phyloP scores from a whole-genome alignment of 2,888 invertebrate genomes.

The Isoperla grammatica region DNA sequence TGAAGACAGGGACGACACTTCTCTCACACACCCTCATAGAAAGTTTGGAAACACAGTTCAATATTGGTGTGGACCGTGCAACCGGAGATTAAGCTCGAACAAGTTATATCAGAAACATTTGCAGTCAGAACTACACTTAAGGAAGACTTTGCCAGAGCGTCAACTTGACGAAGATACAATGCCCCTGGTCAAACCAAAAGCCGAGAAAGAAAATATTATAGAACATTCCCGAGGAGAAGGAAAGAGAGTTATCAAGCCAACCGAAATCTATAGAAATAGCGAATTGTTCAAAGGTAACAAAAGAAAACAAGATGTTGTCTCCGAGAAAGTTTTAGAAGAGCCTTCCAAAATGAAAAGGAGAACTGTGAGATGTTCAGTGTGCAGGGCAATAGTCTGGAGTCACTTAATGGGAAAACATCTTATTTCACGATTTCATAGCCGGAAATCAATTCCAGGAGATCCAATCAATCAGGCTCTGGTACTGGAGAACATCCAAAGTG shows the following conservation, averaged over 20 bases:
- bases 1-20: not conserved
- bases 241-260: not conserved
- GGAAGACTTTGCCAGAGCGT: constrained; percentile 58
- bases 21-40: constrained; percentile 18
- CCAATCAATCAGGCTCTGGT: constrained; percentile 50
- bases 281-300: not conserved
- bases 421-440: constrained; percentile 78
- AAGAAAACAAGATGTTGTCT: not conserved
- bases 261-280: constrained; percentile 10
- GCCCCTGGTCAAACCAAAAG: too few relatives aligned
- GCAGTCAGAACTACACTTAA: constrained; percentile 65
- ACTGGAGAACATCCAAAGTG: constrained; percentile 67
- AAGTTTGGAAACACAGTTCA: constrained; percentile 42
- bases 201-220: not conserved
- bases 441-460: constrained; percentile 56
- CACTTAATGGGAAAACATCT: constrained; percentile 76
- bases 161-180: constrained; percentile 43
- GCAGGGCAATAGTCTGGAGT: constrained; percentile 61
- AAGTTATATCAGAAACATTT: constrained; percentile 71
- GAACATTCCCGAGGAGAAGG: constrained; percentile 6
- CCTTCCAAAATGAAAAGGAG: constrained; percentile 24
- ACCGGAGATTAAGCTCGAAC: constrained; percentile 66
- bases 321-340: constrained; percentile 43
- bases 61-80: constrained; percentile 78
- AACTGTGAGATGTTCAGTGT: constrained; percentile 59